Conservation (phyloP, 2,113 vertebrate genomes). For the Platanista minor region DNA sequence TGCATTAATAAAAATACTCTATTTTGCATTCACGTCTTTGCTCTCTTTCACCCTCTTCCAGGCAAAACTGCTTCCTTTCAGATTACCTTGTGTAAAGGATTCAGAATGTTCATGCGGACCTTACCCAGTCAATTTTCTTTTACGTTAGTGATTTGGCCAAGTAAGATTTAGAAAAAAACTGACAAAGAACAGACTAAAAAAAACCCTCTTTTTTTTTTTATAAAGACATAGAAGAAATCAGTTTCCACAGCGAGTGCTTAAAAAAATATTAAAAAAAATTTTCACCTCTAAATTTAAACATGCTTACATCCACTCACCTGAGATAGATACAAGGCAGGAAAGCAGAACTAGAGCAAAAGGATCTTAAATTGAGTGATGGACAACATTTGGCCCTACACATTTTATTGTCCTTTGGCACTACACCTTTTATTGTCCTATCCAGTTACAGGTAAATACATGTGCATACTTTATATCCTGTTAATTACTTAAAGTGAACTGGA, state of each 20-base stretch:
- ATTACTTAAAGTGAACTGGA: background rate
- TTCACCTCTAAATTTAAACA: background rate
- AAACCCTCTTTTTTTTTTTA: background rate
- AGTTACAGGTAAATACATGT: background rate
- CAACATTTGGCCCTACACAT: background rate
- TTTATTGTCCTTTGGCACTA: background rate
- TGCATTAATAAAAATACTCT: background rate
- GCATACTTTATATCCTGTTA: background rate
- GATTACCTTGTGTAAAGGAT: background rate
- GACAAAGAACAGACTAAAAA: background rate
- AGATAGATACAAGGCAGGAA: background rate
- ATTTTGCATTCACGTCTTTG: slow-evolving; percentile 31
- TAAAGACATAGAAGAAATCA: slow-evolving; percentile 28
- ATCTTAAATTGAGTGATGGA: background rate
- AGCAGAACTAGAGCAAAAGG: background rate
- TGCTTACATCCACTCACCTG: background rate
- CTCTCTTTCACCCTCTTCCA: background rate
- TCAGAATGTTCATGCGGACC: background rate
- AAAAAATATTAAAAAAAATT: background rate
- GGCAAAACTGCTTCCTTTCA: slow-evolving; percentile 11
- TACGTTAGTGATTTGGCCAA: slow-evolving; percentile 1
- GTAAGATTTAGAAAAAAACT: slow-evolving; percentile 40
- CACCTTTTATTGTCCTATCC: background rate
- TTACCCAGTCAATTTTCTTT: slow-evolving; percentile 36
- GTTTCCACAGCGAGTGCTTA: background rate